These are phyloP conservation scores for Halcyon leucocephala DNA, from an alignment of 2,797 vertebrate species.

Conservation along the genomic window DNA sequence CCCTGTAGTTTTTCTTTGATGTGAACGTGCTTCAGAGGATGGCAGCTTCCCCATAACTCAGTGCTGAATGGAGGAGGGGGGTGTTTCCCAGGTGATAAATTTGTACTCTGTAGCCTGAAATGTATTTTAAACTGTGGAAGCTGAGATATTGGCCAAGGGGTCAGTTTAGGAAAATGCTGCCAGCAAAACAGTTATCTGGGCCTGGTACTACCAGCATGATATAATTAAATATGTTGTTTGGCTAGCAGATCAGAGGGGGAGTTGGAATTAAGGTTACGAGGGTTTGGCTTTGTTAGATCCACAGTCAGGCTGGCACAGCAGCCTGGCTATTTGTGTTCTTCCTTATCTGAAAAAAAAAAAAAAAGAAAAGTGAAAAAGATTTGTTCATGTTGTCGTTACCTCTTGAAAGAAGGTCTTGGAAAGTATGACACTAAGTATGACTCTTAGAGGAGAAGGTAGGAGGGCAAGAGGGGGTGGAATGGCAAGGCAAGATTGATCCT, in stretches of 20 bases:
- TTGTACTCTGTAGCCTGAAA: background rate
- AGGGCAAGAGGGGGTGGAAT: background rate
- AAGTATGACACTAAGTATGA: constrained; percentile 40
- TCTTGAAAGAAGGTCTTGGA: constrained; percentile 26
- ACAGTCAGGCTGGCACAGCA: constrained; percentile 5
- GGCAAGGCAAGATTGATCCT: constrained; percentile 47
- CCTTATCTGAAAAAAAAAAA: background rate
- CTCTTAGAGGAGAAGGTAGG: background rate
- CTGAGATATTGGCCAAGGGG: background rate
- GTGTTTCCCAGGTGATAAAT: constrained; percentile 37
- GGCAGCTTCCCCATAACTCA: background rate
- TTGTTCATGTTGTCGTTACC: constrained; percentile 31
- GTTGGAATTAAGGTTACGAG: constrained; percentile 6
- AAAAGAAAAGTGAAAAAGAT: background rate
- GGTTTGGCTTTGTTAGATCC: background rate
- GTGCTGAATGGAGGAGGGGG: background rate
- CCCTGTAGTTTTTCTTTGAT: background rate
- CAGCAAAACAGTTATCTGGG: constrained; percentile 21
- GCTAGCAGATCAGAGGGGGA: constrained; percentile 34
- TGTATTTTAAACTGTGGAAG: constrained; percentile 18
- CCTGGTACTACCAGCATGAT: constrained; percentile 54
- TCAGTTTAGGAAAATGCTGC: constrained; percentile 33
- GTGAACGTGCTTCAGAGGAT: background rate
- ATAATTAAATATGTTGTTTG: constrained; percentile 27
- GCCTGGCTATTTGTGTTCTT: background rate